Evolutionary conservation across 2,113 vertebrate species (phyloP).

Genomic region (Mirza zaza): DNA sequence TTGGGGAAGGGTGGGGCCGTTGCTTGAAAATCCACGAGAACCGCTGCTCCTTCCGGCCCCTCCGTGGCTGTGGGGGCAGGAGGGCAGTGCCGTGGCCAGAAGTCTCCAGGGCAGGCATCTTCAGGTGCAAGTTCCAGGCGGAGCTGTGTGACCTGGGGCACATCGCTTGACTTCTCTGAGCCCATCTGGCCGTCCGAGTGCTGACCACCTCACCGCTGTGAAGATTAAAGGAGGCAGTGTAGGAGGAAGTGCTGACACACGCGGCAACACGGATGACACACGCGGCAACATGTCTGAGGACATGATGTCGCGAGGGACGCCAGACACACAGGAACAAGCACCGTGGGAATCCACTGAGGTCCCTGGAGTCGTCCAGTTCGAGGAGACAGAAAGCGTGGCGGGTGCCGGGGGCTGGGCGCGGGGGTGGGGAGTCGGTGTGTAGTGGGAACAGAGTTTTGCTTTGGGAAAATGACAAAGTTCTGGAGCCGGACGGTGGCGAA

Average conservation of each 20-base stretch:
- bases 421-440: rapidly evolving
- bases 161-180: not conserved
- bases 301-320: rapidly evolving
- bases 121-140: not conserved
- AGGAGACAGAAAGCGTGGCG: rapidly evolving
- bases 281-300: not conserved
- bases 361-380: rapidly evolving
- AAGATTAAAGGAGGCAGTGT: not conserved
- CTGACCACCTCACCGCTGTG: rapidly evolving
- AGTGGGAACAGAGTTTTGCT: not conserved
- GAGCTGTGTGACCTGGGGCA: not conserved
- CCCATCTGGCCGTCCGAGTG: rapidly evolving
- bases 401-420: no score
- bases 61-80: rapidly evolving
- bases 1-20: not conserved
- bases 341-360: not conserved
- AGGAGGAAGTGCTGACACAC: not conserved
- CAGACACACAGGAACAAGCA: not conserved
- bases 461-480: not conserved
- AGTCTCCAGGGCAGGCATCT: no score
- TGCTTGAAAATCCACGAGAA: not conserved
- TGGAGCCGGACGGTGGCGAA: rapidly evolving
- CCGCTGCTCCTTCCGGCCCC: rapidly evolving
- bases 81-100: not conserved
- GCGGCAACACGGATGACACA: no score